Conservation (phyloP, 2,797 vertebrate species). For the Gorsachius magnificus region DNA sequence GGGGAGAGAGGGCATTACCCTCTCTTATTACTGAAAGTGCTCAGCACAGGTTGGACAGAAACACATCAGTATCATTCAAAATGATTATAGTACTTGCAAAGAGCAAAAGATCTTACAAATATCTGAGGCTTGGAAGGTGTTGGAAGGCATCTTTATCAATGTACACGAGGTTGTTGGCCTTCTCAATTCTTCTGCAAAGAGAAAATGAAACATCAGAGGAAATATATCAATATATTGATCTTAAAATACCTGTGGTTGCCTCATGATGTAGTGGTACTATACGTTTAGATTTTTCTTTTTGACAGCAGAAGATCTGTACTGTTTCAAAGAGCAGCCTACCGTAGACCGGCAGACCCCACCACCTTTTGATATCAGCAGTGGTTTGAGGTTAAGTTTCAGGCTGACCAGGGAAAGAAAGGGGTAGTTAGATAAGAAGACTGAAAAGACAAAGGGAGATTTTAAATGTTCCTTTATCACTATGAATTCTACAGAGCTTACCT, state of each 20-base stretch:
- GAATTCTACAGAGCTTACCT: not conserved
- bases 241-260: not conserved
- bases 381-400: not conserved
- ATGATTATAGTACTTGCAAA: not conserved
- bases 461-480: not conserved
- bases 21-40: not conserved
- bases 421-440: not conserved
- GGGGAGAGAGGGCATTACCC: not conserved
- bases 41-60: not conserved
- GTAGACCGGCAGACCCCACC: not conserved
- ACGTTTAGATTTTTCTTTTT: not conserved
- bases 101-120: constrained; percentile 84
- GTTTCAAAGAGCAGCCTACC: not conserved
- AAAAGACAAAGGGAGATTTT: not conserved
- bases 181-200: constrained; percentile 88
- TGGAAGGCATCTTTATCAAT: constrained; percentile 88
- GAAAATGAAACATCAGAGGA: not conserved
- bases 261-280: not conserved
- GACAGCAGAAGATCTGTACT: not conserved
- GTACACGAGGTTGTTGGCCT: constrained; percentile 85
- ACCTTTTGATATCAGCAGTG: not conserved
- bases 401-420: not conserved
- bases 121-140: constrained; percentile 83
- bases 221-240: not conserved
- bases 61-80: not conserved